Conservation (phyloP, 2,797 vertebrate species). For the Sebastes vulpes region DNA sequence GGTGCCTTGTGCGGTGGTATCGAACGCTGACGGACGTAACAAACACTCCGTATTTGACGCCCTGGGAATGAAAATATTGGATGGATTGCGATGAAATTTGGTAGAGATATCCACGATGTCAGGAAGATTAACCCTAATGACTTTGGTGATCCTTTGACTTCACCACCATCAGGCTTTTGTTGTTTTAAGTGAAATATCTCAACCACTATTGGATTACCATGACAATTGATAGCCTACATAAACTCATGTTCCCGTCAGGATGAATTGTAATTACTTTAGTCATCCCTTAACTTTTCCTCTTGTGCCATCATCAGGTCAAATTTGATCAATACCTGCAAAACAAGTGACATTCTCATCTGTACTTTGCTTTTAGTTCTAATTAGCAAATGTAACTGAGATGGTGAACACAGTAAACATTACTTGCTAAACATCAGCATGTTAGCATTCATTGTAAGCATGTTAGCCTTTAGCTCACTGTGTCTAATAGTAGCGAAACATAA, state of each 20-base stretch:
- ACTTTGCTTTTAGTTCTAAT: not conserved
- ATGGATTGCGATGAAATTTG: not conserved
- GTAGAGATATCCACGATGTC: not conserved
- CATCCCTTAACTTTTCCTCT: not conserved
- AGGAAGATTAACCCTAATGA: not conserved
- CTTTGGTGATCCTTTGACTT: too few species aligned
- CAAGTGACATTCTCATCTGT: not conserved
- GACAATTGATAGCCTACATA: not conserved
- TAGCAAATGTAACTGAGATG: not conserved
- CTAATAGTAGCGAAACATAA: conserved; percentile 30
- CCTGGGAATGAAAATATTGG: too few species aligned
- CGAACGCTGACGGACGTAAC: too few species aligned
- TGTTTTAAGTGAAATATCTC: not conserved
- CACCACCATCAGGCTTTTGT: not conserved
- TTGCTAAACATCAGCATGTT: not conserved
- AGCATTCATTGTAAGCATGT: not conserved
- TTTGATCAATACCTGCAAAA: not conserved
- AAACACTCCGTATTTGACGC: too few species aligned
- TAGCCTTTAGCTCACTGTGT: not conserved
- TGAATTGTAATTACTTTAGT: not conserved
- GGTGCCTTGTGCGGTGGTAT: too few species aligned
- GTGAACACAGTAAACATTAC: not conserved
- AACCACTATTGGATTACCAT: not conserved
- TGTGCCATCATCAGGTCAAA: not conserved
- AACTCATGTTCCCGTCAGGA: not conserved